Evolutionary conservation across 2,797 vertebrate species (phyloP), one percentile per base, ranked within the genome.

Genomic region (Tangara arthus): DNA sequence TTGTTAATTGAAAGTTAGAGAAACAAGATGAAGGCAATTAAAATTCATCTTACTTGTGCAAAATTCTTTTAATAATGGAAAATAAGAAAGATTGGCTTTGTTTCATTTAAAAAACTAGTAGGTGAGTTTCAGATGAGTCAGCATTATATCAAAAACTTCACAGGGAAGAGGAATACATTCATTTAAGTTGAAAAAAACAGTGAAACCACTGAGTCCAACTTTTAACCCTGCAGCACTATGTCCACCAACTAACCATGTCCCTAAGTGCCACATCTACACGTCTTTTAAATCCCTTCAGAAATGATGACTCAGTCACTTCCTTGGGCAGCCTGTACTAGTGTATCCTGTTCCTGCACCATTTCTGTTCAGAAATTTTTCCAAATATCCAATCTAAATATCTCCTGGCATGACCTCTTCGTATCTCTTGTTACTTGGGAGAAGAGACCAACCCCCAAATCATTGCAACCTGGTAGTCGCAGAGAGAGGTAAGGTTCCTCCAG

Each of bases 371-470:
- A n/a, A 2, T 32, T 39, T 39, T 39, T 60, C 44, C 44, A n/a
- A 13, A 27, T n/a, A n/a, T 49, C 28, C 10, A 39, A 6, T 49
- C 17, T 26, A 39, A 49, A 49, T 18, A 8, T 39, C 28, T 39
- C 22, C 34, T n/a, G 28, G 17, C 17, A 39, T 15, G 37, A 30
- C 9, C 7, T 47, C 15, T 26, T 16, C 1, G 0, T 32, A 12
- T 60, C 28, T 60, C 27, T 47, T 37, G 9, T 47, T 59, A 32
- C 6, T 3, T 32, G 47, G 15, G 13, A 60, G 34, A 49, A 32
- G 34, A 49, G 44, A 75, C 13, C 56, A 39, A 20, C 6, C 13
- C 3, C 7, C 26, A 18, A 7, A 3, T 46, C 53, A 23, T 27
- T 46, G 20, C 2, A 6, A 46, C 11, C 26, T 2, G 3, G 28